Evolutionary conservation across 2,888 invertebrate genomes (phyloP), one percentile per base, ranked within the genome.

Genomic region (Entomobrya proxima): DNA sequence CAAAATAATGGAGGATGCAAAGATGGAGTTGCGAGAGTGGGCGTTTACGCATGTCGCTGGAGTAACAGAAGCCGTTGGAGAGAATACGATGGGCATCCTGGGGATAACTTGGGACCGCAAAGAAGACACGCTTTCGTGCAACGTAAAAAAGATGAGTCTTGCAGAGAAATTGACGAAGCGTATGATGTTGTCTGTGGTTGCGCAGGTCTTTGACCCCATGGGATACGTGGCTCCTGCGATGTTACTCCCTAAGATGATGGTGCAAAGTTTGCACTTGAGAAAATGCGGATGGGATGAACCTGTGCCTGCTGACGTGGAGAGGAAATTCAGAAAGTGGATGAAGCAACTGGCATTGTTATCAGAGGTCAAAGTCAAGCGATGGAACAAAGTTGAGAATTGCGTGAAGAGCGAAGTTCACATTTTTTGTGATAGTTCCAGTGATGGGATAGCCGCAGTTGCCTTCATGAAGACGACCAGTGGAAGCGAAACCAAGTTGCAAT

Each of bases 331-430:
- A 50, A 81, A 80, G 1, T 90, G 88, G 88, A 78, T 88, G 24
- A 40, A 86, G 40, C 79, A 89, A 44, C 76, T 90, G 35, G 37
- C 40, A 37, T 21, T 64, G n/a, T 67, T 90, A n/a, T 50, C 64
- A 27, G 21, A 86, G 32, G 83, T 91, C 6, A 76, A 88, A 64
- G 87, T 90, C 21, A 87, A 90, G 5, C 80, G 90, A 79, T 86
- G 85, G 80, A 76, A 85, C 67, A 18, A 37, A 40, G 27, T 40
- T n/a, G 15, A 11, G 6, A 15, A 13, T 2, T 7, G 5, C 2
- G 4, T 21, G 18, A 27, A 18, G 2, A 1, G 69, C 7, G 18
- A 37, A 9, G 1, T 74, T 3, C 74, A 74, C 18, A 21, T 15
- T n/a, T n/a, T n/a, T n/a, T n/a, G n/a, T n/a, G n/a, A n/a, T n/a